phyloP scores from a whole-genome alignment of 2,797 vertebrate genomes.

The Gephyroberyx darwinii region DNA sequence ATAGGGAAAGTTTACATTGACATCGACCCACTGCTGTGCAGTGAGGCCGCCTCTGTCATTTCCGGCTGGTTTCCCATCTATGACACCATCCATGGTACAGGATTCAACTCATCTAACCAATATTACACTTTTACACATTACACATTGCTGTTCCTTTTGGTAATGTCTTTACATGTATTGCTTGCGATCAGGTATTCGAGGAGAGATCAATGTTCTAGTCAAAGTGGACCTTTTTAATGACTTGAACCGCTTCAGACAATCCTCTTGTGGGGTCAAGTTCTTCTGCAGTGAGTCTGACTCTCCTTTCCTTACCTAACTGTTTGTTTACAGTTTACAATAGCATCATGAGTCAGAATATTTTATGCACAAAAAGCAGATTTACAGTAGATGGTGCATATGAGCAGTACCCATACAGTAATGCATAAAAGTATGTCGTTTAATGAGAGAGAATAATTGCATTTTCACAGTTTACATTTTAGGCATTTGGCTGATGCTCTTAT shows the following conservation, averaged over 20 bases:
- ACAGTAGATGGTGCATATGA: neutral
- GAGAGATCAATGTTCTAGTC: slow-evolving; percentile 96
- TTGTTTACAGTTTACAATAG: slow-evolving; percentile 11
- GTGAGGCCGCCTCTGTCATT: slow-evolving; percentile 95
- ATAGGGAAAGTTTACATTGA: slow-evolving; percentile 99
- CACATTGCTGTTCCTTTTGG: neutral
- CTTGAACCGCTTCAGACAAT: slow-evolving; percentile 96
- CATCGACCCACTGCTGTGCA: slow-evolving; percentile 94
- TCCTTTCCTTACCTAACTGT: slow-evolving; percentile 17
- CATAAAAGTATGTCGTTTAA: neutral
- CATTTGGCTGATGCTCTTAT: too few species aligned
- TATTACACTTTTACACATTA: too few species aligned
- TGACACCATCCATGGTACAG: slow-evolving; percentile 95
- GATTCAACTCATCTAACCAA: neutral
- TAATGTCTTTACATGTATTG: neutral
- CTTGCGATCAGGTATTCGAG: slow-evolving; percentile 88
- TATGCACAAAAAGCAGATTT: neutral
- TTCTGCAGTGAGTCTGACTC: slow-evolving; percentile 93
- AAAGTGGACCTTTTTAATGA: slow-evolving; percentile 99
- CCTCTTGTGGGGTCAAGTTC: slow-evolving; percentile 98
- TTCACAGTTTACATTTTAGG: neutral
- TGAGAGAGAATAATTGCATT: neutral
- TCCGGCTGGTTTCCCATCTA: slow-evolving; percentile 99
- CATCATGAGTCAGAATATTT: neutral
- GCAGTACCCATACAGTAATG: neutral